A percentile compares a stretch with the other conserved stretches of the same genome.
These are phyloP conservation scores for Cosmopolites sordidus DNA, from an alignment of 2,888 invertebrate species.

Conservation along the genomic window DNA sequence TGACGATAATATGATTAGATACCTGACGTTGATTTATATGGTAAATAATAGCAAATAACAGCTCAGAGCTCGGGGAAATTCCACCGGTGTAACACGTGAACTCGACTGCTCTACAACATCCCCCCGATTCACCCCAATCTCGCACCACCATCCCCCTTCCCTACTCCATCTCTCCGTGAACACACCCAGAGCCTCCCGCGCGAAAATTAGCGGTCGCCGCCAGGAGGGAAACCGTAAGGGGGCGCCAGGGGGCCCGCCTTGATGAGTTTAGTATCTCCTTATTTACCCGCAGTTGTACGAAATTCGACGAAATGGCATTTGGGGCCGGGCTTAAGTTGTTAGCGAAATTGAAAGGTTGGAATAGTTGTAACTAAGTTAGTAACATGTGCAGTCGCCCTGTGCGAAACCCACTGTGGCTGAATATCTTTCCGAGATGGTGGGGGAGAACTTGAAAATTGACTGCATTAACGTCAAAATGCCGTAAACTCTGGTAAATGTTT, in stretches of 20 bases:
- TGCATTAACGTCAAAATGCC: not conserved
- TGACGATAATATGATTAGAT: constrained; percentile 36
- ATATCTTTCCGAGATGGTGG: not conserved
- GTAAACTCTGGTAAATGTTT: not conserved
- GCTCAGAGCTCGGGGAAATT: constrained; percentile 22
- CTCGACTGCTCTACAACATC: not conserved
- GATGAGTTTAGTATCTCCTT: constrained; percentile 27
- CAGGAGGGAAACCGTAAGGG: not conserved
- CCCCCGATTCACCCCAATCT: not conserved
- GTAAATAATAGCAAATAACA: constrained; percentile 37
- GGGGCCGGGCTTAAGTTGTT: constrained; percentile 15
- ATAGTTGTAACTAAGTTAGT: constrained; percentile 5
- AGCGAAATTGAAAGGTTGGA: constrained; percentile 8
- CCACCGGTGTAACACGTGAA: constrained; percentile 24
- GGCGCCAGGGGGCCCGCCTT: constrained; percentile 11
- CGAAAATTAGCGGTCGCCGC: constrained; percentile 20
- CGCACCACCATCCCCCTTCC: not conserved
- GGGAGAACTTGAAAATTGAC: not conserved
- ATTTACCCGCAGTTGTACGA: constrained; percentile 24
- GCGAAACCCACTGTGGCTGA: not conserved
- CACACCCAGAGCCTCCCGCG: constrained; percentile 1
- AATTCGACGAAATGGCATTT: constrained; percentile 18
- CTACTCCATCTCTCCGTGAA: constrained; percentile 5
- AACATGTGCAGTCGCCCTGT: constrained; percentile 2
- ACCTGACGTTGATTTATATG: constrained; percentile 39